Evolutionary conservation across 2,797 vertebrate species (phyloP), one percentile per base, ranked within the genome.

Genomic region (Corythornis leucogaster): DNA sequence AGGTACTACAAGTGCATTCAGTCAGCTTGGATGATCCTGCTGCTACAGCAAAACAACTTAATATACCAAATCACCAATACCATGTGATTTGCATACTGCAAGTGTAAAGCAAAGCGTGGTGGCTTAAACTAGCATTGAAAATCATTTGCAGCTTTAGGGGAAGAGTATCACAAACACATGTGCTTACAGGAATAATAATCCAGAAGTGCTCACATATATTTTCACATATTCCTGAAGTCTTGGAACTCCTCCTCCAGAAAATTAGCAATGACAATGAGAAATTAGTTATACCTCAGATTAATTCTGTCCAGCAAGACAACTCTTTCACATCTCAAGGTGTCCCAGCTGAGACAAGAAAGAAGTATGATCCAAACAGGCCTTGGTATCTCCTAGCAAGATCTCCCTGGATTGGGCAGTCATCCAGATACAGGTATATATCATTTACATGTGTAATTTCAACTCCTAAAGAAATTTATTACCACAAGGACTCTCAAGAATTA

Each of bases 121-220:
- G 43, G 35, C 35, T 66, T 79, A 40, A 86, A 66, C 14, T 6
- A 68, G 42, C 30, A 78, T 11, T 55, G 35, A 69, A 73, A 76
- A 50, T 6, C 26, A 13, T 61, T 31, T 31, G n/a, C 24, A 66
- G 12, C 33, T 35, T 35, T 2, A 2, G 1, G 25, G 73, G 15
- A 92, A 28, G 13, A 15, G 17, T 40, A 62, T 33, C 3, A 7
- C 5, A 17, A 64, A 48, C 24, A 9, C 0, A 0, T 26, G 57
- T 17, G 45, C 54, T 54, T 53, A 54, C 8, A 68, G 31, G 6
- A 71, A 5, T 48, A 89, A 50, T n/a, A 80, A 64, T 33, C 11
- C 35, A 45, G 28, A 68, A 58, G 22, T 15, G 20, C 38, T 62
- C 55, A 26, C 1, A 1, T 16, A 58, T 2, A 10, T 61, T 61